Evolutionary conservation across 2,113 vertebrate species (phyloP).

Genomic region (Pandion haliaetus): DNA sequence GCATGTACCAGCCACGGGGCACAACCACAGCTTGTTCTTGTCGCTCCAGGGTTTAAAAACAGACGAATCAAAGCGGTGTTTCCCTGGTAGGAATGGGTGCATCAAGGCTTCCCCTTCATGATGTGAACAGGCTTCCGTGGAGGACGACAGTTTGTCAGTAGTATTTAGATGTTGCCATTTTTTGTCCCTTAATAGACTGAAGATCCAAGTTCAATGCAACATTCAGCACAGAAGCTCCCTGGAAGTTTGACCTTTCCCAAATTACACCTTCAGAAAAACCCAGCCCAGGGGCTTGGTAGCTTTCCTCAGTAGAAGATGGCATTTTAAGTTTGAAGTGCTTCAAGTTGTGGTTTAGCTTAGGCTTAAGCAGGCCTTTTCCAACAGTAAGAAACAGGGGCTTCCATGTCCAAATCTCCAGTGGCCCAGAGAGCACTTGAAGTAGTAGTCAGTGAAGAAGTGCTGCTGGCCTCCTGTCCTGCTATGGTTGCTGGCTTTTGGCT

Average conservation of each 20-base stretch:
- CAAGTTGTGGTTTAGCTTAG: background rate
- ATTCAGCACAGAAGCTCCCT: background rate
- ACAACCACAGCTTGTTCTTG: background rate
- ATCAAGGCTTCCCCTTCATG: background rate
- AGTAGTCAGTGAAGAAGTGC: background rate
- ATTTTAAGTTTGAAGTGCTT: background rate
- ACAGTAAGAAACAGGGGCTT: background rate
- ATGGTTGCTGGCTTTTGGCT: background rate
- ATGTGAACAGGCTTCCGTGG: background rate
- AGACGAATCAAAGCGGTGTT: background rate
- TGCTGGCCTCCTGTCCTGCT: background rate
- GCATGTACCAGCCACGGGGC: background rate
- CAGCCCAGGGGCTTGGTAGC: background rate
- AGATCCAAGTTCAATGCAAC: background rate
- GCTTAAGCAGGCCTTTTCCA: background rate
- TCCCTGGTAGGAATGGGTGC: background rate
- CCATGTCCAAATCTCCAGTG: rapidly evolving
- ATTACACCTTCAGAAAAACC: background rate
- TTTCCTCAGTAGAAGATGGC: background rate
- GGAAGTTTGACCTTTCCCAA: background rate
- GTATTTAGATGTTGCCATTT: background rate
- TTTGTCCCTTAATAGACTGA: background rate
- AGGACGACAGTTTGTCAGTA: background rate
- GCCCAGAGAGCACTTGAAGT: background rate
- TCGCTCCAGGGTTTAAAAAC: background rate